phyloP scores from a whole-genome alignment of 2,888 invertebrate species.

The Lissocephala sabroskyi region DNA sequence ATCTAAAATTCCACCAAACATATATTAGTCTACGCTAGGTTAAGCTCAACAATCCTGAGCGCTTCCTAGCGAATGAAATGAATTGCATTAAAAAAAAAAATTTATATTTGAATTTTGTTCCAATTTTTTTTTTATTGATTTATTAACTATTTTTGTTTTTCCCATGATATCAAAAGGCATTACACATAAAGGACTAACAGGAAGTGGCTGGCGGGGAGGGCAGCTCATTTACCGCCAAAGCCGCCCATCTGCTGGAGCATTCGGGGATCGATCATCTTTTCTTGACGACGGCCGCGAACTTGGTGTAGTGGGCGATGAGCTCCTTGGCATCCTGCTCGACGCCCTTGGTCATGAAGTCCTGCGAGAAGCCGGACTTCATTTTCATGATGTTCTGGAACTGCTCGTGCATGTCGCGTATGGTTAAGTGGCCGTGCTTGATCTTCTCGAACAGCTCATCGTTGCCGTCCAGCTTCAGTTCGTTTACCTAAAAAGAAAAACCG shows the following conservation, averaged over 20 bases:
- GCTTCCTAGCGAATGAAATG: too few relatives aligned
- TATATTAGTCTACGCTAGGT: too few relatives aligned
- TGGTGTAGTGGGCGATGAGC: conserved; percentile 97
- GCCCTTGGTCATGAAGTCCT: conserved; percentile 98
- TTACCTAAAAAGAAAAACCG: conserved; percentile 71
- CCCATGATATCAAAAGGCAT: too few relatives aligned
- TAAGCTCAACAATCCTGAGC: too few relatives aligned
- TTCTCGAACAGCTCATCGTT: conserved; percentile 98
- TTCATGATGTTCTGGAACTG: conserved; percentile 99
- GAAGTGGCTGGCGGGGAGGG: too few relatives aligned
- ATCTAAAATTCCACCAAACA: too few relatives aligned
- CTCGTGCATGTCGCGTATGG: conserved; percentile 99
- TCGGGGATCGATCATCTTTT: conserved; percentile 99
- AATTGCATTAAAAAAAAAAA: too few relatives aligned
- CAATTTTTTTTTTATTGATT: too few relatives aligned
- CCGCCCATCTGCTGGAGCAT: conserved; percentile 98
- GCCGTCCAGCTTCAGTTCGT: conserved; percentile 94
- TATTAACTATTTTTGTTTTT: too few relatives aligned
- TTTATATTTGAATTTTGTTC: too few relatives aligned
- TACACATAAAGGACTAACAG: too few relatives aligned
- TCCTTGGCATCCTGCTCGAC: conserved; percentile 99
- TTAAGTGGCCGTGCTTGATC: conserved; percentile 99
- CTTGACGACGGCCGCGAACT: conserved; percentile 99
- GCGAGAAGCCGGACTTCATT: conserved; percentile 99
- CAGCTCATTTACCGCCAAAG: conserved; percentile 70